phyloP scores from a whole-genome alignment of 1,140 invertebrate genomes.

The Orussus abietinus region DNA sequence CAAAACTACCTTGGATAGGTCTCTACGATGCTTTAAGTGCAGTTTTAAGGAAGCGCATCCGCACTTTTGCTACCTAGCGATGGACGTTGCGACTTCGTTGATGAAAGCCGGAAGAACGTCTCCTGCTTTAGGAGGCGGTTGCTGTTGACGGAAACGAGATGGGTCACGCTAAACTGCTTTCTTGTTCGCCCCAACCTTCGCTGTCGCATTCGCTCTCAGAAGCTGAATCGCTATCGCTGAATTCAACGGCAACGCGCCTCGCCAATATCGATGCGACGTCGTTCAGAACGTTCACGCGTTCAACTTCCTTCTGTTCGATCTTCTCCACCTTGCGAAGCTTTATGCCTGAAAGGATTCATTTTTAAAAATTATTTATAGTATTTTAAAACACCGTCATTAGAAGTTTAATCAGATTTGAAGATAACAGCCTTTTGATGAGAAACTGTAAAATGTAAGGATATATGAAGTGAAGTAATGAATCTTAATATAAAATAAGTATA shows the following conservation, averaged over 20 bases:
- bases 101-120: not conserved
- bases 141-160: conserved; percentile 32
- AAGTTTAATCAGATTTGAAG: too few species aligned
- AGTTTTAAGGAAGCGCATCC: too few species aligned
- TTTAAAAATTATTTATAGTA: too few species aligned
- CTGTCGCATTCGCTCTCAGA: conserved; percentile 69
- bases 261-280: conserved; percentile 95
- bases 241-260: conserved; percentile 88
- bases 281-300: conserved; percentile 71
- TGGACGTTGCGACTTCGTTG: conserved; percentile 17
- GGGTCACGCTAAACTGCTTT: conserved; percentile 59
- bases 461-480: too few species aligned
- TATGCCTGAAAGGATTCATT: conserved; percentile 78
- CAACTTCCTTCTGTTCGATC: conserved; percentile 75
- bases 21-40: too few species aligned
- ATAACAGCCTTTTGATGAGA: too few species aligned
- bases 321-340: conserved; percentile 92
- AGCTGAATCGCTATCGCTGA: conserved; percentile 88
- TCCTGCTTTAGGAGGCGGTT: conserved; percentile 39
- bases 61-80: too few species aligned
- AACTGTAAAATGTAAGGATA: too few species aligned
- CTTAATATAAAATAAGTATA: too few species aligned
- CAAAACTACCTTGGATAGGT: too few species aligned
- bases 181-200: conserved; percentile 68
- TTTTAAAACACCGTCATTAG: too few species aligned